Evolutionary conservation across 2,888 invertebrate species (phyloP), one percentile per base, ranked within the genome.

Genomic region (Mayetiola destructor): DNA sequence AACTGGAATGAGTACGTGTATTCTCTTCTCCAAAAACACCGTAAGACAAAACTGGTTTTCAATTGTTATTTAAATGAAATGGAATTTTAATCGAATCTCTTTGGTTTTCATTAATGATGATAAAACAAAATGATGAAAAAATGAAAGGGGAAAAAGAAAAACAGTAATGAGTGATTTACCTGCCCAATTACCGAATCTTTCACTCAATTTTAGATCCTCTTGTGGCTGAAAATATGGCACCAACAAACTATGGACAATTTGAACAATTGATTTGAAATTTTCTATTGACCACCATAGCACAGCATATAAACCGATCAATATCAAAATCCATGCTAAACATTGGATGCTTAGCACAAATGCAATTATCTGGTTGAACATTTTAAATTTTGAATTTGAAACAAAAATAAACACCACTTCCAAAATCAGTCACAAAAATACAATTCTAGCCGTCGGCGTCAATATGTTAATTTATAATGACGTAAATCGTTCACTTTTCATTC

Each of bases 161-260:
- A 32, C 6, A 32, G 12, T 32, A 32, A 12, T 12, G 12, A 32
- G 8, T 32, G 32, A 32, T 9, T 29, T 69, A 91, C 91, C 85
- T 68, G 91, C 91, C 91, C 92, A 92, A 60, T 81, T 75, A 64
- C 92, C 92, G 69, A 80, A 91, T 68, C 80, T 82, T 66, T 81
- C 79, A 36, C 74, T 66, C 57, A 85, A 68, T 14, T 76, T 72
- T 63, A 76, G 74, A 61, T 80, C 80, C 65, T 81, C 77, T 57
- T 78, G 67, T 1, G 82, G 80, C 61, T 81, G 73, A 65, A 85
- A 80, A 63, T 78, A 81, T 21, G 85, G 85, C 67, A 79, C 78
- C 66, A 86, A 68, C 64, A 81, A 68, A 2, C 81, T 78, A 62
- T 78, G 76, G 42, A 77, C 63, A 57, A 80, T 72, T 63, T 80